phyloP scores from a whole-genome alignment of 2,888 invertebrate species.

The Oscheius sp. region DNA sequence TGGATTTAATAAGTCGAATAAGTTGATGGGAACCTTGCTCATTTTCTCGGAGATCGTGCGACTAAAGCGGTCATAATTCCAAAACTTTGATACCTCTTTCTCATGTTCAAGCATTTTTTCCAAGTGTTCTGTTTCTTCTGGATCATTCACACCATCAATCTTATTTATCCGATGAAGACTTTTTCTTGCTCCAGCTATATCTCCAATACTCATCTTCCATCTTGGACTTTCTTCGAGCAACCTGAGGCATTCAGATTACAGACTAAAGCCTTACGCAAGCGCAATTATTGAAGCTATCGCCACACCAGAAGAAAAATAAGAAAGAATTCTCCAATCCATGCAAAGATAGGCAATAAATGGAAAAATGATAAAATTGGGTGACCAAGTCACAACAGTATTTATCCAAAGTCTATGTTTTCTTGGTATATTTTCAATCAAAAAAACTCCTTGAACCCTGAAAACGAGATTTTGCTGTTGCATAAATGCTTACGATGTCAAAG shows the following conservation, averaged over 20 bases:
- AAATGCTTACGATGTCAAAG: constrained; percentile 30
- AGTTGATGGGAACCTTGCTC: constrained; percentile 20
- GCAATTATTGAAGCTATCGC: background rate
- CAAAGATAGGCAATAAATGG: constrained; percentile 32
- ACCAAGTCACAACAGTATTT: constrained; percentile 49
- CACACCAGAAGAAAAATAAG: constrained; percentile 10
- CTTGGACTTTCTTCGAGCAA: constrained; percentile 39
- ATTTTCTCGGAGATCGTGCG: background rate
- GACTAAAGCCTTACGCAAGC: background rate
- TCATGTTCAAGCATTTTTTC: constrained; percentile 44
- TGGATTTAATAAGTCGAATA: constrained; percentile 4
- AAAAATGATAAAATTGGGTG: constrained; percentile 32
- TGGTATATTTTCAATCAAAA: constrained; percentile 59
- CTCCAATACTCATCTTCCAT: constrained; percentile 54
- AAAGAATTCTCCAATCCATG: constrained; percentile 17
- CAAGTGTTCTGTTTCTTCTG: constrained; percentile 8
- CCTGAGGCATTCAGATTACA: background rate
- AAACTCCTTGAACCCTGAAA: constrained; percentile 51
- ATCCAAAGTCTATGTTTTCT: constrained; percentile 51
- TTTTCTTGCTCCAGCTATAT: constrained; percentile 50
- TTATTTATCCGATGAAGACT: constrained; percentile 15
- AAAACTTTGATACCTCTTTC: constrained; percentile 31
- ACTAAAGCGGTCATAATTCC: background rate
- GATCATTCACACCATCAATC: constrained; percentile 17
- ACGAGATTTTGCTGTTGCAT: background rate